These are phyloP conservation scores for Synergus japonicus DNA, from an alignment of 2,888 invertebrate species.

Conservation along the genomic window DNA sequence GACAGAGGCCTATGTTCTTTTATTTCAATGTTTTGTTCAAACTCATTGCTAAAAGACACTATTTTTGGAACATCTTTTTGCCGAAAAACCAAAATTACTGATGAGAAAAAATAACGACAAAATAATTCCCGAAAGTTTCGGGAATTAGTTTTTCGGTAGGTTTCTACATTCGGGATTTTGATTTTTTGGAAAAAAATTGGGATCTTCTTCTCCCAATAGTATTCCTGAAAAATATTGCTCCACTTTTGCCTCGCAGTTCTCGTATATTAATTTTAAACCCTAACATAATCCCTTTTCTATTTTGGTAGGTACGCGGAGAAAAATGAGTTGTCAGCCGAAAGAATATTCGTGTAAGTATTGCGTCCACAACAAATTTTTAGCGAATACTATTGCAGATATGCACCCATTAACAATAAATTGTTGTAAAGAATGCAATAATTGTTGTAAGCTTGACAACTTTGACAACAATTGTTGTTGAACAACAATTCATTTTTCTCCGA, in stretches of 20 bases:
- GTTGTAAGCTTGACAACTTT: conserved; percentile 23
- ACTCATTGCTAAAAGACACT: neutral
- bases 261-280: neutral
- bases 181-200: too few relatives aligned
- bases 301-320: conserved; percentile 39
- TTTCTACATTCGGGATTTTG: too few relatives aligned
- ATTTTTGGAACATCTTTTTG: too few relatives aligned
- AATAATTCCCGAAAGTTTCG: too few relatives aligned
- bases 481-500: conserved; percentile 42
- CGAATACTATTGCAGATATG: conserved; percentile 28
- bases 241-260: neutral
- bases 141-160: too few relatives aligned
- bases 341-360: conserved; percentile 39
- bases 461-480: conserved; percentile 25
- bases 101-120: too few relatives aligned
- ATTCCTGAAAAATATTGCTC: neutral
- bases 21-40: neutral
- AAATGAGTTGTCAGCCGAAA: conserved; percentile 38
- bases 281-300: conserved; percentile 38
- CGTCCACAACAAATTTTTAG: conserved; percentile 1
- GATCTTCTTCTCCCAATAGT: neutral
- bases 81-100: too few relatives aligned
- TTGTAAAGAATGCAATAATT: conserved; percentile 19
- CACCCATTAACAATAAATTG: conserved; percentile 16
- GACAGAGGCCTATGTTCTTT: neutral